phyloP scores from a whole-genome alignment of 1,140 invertebrate species.

The Bathynomus jamesi region DNA sequence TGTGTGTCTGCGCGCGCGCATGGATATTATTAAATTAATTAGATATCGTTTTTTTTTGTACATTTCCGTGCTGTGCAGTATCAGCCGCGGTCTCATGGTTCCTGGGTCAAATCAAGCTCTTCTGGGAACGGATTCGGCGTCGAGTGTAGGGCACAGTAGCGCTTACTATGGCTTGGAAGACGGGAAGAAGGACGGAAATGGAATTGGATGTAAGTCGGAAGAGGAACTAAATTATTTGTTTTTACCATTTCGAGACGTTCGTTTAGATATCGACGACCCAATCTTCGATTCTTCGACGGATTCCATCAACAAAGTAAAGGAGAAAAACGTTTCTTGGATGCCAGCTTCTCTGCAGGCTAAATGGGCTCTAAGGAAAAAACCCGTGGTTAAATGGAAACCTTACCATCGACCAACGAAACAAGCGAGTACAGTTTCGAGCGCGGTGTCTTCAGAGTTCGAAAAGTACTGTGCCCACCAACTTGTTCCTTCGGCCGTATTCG shows the following conservation, averaged over 20 bases:
- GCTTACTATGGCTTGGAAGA: not conserved
- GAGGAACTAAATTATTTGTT: slow-evolving; percentile 12
- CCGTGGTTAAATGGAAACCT: slow-evolving; percentile 33
- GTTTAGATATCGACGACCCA: not conserved
- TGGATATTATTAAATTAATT: no score
- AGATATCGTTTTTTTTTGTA: no score
- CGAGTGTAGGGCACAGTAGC: slow-evolving; percentile 5
- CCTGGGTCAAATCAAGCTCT: slow-evolving; percentile 29
- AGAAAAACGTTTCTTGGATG: slow-evolving; percentile 9
- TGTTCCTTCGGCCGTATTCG: slow-evolving; percentile 15
- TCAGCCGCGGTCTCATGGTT: slow-evolving; percentile 25
- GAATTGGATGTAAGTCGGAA: no score
- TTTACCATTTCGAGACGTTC: slow-evolving; percentile 6
- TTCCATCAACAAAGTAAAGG: not conserved
- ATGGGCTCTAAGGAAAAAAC: slow-evolving; percentile 24
- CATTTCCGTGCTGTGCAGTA: no score
- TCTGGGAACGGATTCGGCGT: slow-evolving; percentile 27
- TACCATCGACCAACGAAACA: slow-evolving; percentile 18
- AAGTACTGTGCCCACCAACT: no score
- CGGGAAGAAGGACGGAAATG: not conserved
- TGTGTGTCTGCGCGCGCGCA: no score
- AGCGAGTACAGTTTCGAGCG: not conserved
- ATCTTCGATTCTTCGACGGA: not conserved
- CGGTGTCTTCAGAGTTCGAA: not conserved
- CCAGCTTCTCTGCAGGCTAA: slow-evolving; percentile 27